Conservation (phyloP, 2,888 invertebrate species). For the Hylaea fasciaria region DNA sequence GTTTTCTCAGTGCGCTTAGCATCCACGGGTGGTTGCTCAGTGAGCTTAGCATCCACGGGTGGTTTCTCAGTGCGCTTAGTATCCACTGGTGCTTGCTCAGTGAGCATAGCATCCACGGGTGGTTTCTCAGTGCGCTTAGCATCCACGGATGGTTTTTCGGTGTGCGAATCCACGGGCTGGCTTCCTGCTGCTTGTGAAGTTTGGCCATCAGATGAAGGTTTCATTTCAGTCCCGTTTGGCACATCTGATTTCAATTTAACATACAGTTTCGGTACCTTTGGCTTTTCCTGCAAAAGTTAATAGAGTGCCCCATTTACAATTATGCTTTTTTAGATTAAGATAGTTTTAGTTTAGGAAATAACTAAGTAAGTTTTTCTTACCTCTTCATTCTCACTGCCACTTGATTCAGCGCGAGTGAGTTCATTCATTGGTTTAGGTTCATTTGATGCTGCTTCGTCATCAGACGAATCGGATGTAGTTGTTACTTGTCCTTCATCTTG, state of each 20-base stretch:
- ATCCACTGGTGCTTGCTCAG: too few species aligned
- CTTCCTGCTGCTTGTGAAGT: too few species aligned
- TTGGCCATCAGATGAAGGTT: too few species aligned
- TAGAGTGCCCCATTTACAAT: not conserved
- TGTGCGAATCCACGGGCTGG: too few species aligned
- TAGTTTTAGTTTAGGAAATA: too few species aligned
- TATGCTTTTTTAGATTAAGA: too few species aligned
- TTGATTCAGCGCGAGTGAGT: conserved; percentile 81
- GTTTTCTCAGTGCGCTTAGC: not conserved
- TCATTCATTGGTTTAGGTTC: conserved; percentile 78
- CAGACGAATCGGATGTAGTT: conserved; percentile 1
- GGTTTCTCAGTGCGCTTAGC: too few species aligned
- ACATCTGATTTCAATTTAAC: not conserved
- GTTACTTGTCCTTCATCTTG: conserved; percentile 76
- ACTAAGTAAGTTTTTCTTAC: conserved; percentile 38
- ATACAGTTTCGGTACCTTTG: too few species aligned
- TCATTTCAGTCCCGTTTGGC: not conserved
- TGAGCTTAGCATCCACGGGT: not conserved
- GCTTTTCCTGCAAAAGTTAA: too few species aligned
- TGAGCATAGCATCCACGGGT: too few species aligned
- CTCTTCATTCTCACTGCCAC: conserved; percentile 83
- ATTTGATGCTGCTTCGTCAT: not conserved
- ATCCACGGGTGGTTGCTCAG: not conserved
- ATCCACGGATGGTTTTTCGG: too few species aligned
- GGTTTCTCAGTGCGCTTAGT: not conserved